Evolutionary conservation across 2,113 vertebrate species (phyloP).

Genomic region (Petrocephalus zakoni): DNA sequence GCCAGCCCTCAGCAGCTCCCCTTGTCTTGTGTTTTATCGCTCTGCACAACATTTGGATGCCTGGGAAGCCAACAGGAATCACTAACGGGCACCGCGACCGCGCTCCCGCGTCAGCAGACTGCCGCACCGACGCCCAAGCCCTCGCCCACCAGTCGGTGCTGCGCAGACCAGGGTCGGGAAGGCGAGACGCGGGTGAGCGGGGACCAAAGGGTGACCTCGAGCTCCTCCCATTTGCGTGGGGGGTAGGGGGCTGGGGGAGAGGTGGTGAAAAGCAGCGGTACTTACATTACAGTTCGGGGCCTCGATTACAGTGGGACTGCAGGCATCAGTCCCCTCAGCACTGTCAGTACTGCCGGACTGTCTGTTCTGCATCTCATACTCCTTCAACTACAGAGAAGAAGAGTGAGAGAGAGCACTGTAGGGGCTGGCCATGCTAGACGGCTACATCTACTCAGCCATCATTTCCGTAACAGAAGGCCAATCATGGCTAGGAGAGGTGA

Average conservation of each 20-base stretch:
- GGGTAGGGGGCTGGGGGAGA: slow-evolving; percentile 4
- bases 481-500: background rate
- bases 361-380: slow-evolving; percentile 88
- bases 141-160: background rate
- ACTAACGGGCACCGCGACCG: background rate
- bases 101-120: background rate
- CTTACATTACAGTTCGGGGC: slow-evolving; percentile 94
- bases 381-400: slow-evolving; percentile 88
- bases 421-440: slow-evolving; percentile 26
- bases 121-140: background rate
- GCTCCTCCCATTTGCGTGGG: background rate
- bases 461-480: background rate
- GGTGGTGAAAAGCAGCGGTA: slow-evolving; percentile 43
- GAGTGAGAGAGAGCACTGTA: slow-evolving; percentile 59
- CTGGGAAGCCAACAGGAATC: background rate
- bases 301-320: slow-evolving; percentile 75
- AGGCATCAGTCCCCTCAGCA: slow-evolving; percentile 82
- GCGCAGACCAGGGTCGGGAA: background rate
- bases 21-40: background rate
- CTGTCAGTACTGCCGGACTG: slow-evolving; percentile 73
- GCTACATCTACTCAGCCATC: slow-evolving; percentile 38
- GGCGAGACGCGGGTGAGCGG: background rate
- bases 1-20: background rate
- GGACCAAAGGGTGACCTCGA: background rate
- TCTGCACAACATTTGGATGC: background rate